These are phyloP conservation scores for Hyposoter didymator DNA, from an alignment of 2,888 invertebrate species.

Conservation along the genomic window DNA sequence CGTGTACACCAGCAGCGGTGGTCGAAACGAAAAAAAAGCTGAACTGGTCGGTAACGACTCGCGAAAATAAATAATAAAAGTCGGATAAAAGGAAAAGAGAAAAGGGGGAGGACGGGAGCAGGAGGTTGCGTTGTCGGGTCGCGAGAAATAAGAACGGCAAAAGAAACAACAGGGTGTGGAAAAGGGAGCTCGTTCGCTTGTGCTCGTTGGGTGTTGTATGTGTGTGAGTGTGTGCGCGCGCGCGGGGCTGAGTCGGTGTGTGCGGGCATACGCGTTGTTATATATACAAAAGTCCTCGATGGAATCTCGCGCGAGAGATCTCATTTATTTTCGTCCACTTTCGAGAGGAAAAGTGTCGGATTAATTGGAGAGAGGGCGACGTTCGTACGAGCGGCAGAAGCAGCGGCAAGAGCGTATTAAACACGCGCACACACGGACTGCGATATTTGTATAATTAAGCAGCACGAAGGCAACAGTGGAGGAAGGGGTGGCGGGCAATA, in stretches of 20 bases:
- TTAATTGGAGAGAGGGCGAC: neutral
- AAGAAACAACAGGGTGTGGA: slow-evolving; percentile 19
- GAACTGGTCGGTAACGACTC: neutral
- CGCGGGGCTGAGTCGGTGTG: neutral
- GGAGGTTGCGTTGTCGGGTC: neutral
- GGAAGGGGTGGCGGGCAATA: slow-evolving; percentile 2
- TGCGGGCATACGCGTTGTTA: slow-evolving; percentile 10
- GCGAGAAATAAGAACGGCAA: neutral
- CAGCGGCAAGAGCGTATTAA: neutral
- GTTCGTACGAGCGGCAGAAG: neutral
- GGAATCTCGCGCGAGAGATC: slow-evolving; percentile 11
- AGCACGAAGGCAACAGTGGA: neutral
- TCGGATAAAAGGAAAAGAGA: too few relatives aligned
- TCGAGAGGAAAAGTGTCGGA: slow-evolving; percentile 13
- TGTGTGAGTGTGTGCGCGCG: neutral
- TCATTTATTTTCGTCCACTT: neutral
- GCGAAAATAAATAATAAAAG: neutral
- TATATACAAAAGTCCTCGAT: slow-evolving; percentile 1
- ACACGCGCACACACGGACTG: neutral
- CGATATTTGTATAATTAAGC: slow-evolving; percentile 1
- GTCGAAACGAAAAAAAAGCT: slow-evolving; percentile 36
- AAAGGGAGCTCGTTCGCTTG: neutral
- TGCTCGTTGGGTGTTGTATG: slow-evolving; percentile 1
- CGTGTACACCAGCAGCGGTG: slow-evolving; percentile 58
- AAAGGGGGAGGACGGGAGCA: neutral